Conservation (phyloP, 2,797 vertebrate genomes). For the Neosilurus mollespiculum region DNA sequence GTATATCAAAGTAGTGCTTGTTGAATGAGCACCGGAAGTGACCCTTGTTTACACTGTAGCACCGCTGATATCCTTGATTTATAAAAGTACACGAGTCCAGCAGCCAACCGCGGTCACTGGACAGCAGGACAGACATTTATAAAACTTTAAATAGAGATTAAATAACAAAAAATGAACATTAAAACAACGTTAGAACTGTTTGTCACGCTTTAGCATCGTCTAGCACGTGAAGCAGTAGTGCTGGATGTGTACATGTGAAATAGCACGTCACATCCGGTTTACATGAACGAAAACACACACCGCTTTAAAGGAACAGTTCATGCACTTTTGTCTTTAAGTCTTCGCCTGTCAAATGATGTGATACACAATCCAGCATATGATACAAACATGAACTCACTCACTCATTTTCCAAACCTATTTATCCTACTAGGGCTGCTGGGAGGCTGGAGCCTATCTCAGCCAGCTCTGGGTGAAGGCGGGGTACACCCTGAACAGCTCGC, state of each 20-base stretch:
- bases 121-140: slow-evolving; percentile 76
- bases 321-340: not conserved
- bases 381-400: not conserved
- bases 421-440: too few species aligned
- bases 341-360: not conserved
- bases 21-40: slow-evolving; percentile 70
- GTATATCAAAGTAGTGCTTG: slow-evolving; percentile 73
- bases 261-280: not conserved
- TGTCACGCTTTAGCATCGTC: not conserved
- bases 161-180: not conserved
- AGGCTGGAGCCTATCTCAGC: too few species aligned
- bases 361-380: not conserved
- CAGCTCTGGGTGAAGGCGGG: too few species aligned
- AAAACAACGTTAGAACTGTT: not conserved
- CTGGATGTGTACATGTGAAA: not conserved
- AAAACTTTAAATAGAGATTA: too few species aligned
- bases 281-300: not conserved
- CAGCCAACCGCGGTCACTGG: slow-evolving; percentile 74
- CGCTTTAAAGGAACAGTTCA: not conserved
- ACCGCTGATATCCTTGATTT: slow-evolving; percentile 70
- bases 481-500: too few species aligned
- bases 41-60: slow-evolving; percentile 43
- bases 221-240: not conserved
- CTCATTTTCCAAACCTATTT: too few species aligned
- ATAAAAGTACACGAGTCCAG: slow-evolving; percentile 79